Percentiles rank a stretch among this genome's conserved stretches.
Conservation (phyloP, 1,140 invertebrate species). For the Lasioglossum albipes region DNA sequence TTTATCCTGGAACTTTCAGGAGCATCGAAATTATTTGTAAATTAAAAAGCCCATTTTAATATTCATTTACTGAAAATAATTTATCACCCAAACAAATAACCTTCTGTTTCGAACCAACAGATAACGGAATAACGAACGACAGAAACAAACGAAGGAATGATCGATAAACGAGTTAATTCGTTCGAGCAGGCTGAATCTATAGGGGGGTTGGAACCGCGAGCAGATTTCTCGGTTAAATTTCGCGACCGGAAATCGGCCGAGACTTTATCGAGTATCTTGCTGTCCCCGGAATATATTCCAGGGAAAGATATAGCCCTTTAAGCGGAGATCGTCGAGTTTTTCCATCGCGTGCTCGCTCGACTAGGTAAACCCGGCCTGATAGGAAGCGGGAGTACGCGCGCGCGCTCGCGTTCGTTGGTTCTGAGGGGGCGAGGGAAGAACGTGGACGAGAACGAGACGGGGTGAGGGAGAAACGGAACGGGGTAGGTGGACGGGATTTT, state of each 20-base stretch:
- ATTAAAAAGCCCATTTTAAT: too few species aligned
- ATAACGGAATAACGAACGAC: too few species aligned
- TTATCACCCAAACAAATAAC: too few species aligned
- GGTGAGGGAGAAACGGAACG: constrained; percentile 51
- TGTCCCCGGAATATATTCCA: constrained; percentile 12
- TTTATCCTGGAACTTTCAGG: too few species aligned
- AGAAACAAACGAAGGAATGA: too few species aligned
- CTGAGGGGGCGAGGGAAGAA: too few species aligned
- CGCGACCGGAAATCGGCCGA: neutral
- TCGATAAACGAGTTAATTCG: too few species aligned
- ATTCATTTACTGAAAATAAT: too few species aligned
- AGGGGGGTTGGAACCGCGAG: too few species aligned
- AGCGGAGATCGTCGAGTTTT: constrained; percentile 20
- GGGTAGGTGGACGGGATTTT: constrained; percentile 71
- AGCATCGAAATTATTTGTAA: too few species aligned
- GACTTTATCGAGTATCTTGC: constrained; percentile 1
- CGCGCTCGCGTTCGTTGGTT: neutral
- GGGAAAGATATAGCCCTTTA: constrained; percentile 2
- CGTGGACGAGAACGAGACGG: constrained; percentile 30
- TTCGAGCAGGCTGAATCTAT: too few species aligned
- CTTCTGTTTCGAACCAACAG: too few species aligned
- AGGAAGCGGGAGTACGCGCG: constrained; percentile 40
- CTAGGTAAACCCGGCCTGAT: constrained; percentile 39
- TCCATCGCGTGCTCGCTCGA: constrained; percentile 5
- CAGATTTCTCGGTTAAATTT: neutral